Evolutionary conservation across 2,888 invertebrate species (phyloP).

Genomic region (Megamerina dolium): DNA sequence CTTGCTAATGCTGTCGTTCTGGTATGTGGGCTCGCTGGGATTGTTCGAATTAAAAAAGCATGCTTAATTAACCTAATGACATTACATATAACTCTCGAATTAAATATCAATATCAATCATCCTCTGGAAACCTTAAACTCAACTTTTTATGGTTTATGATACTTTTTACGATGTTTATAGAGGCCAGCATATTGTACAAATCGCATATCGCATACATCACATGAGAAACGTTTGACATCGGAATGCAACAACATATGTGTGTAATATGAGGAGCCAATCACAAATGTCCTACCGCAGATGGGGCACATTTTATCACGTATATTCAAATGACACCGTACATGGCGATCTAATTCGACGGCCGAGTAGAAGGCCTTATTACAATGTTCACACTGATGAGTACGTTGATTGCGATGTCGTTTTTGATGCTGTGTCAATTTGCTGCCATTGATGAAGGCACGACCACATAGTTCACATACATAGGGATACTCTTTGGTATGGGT

Average conservation of each 20-base stretch:
- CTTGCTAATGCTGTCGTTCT: too few species aligned
- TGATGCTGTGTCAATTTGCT: constrained; percentile 43
- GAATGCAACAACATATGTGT: constrained; percentile 41
- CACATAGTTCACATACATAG: constrained; percentile 41
- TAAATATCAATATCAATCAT: background rate
- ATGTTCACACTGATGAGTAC: constrained; percentile 33
- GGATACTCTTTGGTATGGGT: constrained; percentile 40
- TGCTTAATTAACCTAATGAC: too few species aligned
- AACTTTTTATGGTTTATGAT: too few species aligned
- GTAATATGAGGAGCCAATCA: constrained; percentile 39
- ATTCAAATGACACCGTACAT: constrained; percentile 37
- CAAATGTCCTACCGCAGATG: constrained; percentile 38
- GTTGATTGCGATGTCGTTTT: constrained; percentile 34
- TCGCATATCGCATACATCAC: constrained; percentile 29
- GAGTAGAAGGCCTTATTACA: constrained; percentile 41
- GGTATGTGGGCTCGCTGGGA: too few species aligned
- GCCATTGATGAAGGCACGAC: constrained; percentile 38
- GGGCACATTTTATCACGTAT: constrained; percentile 41
- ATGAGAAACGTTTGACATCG: constrained; percentile 37
- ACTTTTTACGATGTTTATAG: constrained; percentile 37
- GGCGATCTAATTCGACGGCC: constrained; percentile 38
- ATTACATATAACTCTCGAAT: too few species aligned
- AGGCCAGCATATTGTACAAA: constrained; percentile 43
- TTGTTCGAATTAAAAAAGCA: too few species aligned
- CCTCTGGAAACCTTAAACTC: background rate